A percentile compares a stretch with the other conserved stretches of the same genome.
These are phyloP conservation scores for Uloborus plumipes DNA, from an alignment of 2,888 invertebrate species.

Conservation along the genomic window DNA sequence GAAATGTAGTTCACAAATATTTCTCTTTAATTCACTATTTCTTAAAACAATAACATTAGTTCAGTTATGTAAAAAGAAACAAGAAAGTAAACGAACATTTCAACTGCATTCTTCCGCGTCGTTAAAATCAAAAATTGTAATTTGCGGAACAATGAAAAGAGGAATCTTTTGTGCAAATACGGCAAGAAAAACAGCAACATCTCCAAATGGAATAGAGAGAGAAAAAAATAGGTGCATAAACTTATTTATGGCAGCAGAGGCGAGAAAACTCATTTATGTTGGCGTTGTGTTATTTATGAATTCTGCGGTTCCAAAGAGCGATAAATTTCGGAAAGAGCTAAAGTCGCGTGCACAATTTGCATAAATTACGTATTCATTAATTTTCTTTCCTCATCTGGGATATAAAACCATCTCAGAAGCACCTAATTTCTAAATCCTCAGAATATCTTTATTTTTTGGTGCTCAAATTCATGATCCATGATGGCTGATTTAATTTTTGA, in stretches of 20 bases:
- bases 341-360: constrained; percentile 52
- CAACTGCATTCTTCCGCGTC: too few species aligned
- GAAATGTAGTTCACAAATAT: too few species aligned
- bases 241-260: constrained; percentile 22
- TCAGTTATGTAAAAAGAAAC: too few species aligned
- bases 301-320: constrained; percentile 26
- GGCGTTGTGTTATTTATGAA: constrained; percentile 52
- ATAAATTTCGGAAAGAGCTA: constrained; percentile 8
- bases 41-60: too few species aligned
- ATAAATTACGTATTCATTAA: constrained; percentile 61
- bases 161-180: not conserved
- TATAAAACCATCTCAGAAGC: constrained; percentile 39
- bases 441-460: constrained; percentile 49
- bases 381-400: constrained; percentile 52
- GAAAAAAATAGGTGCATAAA: constrained; percentile 5
- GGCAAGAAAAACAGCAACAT: not conserved
- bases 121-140: too few species aligned
- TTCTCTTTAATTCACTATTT: too few species aligned
- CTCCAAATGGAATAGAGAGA: constrained; percentile 7
- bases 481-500: constrained; percentile 43
- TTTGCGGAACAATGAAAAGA: not conserved
- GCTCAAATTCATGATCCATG: constrained; percentile 21
- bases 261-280: constrained; percentile 48
- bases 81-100: too few species aligned
- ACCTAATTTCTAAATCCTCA: constrained; percentile 22